phyloP scores from a whole-genome alignment of 2,888 invertebrate genomes.

The Pollenia labialis region DNA sequence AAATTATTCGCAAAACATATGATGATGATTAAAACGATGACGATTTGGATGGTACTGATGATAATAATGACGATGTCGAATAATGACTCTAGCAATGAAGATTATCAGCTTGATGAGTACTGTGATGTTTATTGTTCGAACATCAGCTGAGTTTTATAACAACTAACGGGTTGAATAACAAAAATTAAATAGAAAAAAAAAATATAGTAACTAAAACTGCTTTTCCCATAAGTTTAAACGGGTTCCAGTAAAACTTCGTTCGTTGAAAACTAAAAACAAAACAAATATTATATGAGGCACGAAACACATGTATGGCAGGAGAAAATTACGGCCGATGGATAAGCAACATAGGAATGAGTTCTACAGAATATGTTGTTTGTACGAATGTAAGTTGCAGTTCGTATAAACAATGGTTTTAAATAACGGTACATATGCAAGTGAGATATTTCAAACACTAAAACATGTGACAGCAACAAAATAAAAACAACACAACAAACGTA shows the following conservation, averaged over 20 bases:
- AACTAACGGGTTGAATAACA: conserved; percentile 8
- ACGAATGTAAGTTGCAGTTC: neutral
- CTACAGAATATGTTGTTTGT: neutral
- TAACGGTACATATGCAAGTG: conserved; percentile 47
- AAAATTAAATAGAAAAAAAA: neutral
- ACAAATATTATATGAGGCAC: neutral
- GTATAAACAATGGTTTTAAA: conserved; percentile 50
- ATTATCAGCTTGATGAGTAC: conserved; percentile 68
- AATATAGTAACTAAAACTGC: conserved; percentile 7
- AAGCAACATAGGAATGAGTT: neutral
- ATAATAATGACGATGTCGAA: conserved; percentile 42
- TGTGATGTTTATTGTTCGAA: conserved; percentile 68
- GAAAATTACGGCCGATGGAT: neutral
- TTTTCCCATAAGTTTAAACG: neutral
- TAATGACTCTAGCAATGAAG: conserved; percentile 57
- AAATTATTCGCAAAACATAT: conserved; percentile 29
- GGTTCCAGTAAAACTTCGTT: neutral
- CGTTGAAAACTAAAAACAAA: conserved; percentile 13
- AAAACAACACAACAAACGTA: neutral
- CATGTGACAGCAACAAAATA: conserved; percentile 62
- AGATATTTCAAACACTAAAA: conserved; percentile 54
- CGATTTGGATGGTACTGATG: conserved; percentile 30
- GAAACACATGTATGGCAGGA: neutral
- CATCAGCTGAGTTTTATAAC: conserved; percentile 65
- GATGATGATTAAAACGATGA: conserved; percentile 47